phyloP scores from a whole-genome alignment of 2,797 vertebrate genomes.

The Gymnopithys bicolor region DNA sequence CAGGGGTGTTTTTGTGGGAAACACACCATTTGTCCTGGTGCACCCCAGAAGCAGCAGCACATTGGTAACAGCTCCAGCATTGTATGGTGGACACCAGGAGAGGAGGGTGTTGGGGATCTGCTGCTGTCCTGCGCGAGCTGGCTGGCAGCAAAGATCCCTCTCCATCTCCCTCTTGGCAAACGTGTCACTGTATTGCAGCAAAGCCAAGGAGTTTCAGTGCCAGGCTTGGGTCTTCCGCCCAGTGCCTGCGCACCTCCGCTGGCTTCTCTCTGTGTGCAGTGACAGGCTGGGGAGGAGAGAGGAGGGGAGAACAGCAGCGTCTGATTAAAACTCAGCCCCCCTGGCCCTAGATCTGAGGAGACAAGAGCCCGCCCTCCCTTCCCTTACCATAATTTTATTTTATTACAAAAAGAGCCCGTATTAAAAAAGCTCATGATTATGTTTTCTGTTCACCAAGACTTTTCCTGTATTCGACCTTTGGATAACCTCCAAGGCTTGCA shows the following conservation, averaged over 20 bases:
- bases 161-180: background rate
- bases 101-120: background rate
- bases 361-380: slow-evolving; percentile 55
- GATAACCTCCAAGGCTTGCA: slow-evolving; percentile 83
- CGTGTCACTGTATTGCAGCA: background rate
- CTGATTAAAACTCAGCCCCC: slow-evolving; percentile 71
- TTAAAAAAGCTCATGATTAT: slow-evolving; percentile 77
- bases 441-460: slow-evolving; percentile 77
- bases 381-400: slow-evolving; percentile 76
- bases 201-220: background rate
- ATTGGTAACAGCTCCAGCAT: background rate
- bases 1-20: background rate
- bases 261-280: background rate
- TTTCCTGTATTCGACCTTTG: slow-evolving; percentile 86
- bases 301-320: slow-evolving; percentile 60
- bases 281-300: slow-evolving; percentile 50
- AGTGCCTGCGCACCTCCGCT: background rate
- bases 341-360: slow-evolving; percentile 75
- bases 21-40: background rate
- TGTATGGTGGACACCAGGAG: background rate
- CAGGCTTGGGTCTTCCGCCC: background rate
- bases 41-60: background rate
- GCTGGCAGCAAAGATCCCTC: background rate
- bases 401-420: slow-evolving; percentile 72
- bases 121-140: background rate